Conservation (phyloP, 1,140 invertebrate genomes). For the Drosophila kurseongensis region DNA sequence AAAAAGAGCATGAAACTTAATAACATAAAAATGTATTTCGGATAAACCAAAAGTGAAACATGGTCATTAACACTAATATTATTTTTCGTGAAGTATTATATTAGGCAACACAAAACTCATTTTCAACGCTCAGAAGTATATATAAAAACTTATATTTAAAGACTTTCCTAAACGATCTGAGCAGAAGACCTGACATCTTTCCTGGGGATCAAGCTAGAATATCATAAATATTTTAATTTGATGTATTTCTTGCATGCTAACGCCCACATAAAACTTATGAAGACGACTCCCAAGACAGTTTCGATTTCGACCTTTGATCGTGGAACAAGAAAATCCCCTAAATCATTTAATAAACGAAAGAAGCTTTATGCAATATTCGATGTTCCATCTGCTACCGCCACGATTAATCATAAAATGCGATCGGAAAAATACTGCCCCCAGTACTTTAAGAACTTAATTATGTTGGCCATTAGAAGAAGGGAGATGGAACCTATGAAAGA, state of each 20-base stretch:
- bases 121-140: background rate
- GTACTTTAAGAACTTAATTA: slow-evolving; percentile 56
- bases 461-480: slow-evolving; percentile 39
- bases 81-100: background rate
- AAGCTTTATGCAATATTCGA: slow-evolving; percentile 17
- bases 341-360: slow-evolving; percentile 15
- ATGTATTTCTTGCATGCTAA: slow-evolving; percentile 21
- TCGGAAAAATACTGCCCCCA: slow-evolving; percentile 7
- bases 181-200: background rate
- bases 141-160: slow-evolving; percentile 9
- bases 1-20: no score
- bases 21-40: background rate
- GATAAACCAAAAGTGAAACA: background rate
- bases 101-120: slow-evolving; percentile 3
- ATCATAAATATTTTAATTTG: slow-evolving; percentile 40
- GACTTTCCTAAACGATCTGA: slow-evolving; percentile 6
- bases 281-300: slow-evolving; percentile 12
- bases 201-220: background rate
- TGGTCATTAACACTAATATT: background rate
- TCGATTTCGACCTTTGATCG: slow-evolving; percentile 32
- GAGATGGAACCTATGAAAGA: slow-evolving; percentile 13
- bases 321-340: slow-evolving; percentile 24
- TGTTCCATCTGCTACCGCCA: slow-evolving; percentile 1
- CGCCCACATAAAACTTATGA: slow-evolving; percentile 23
- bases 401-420: slow-evolving; percentile 40